phyloP scores from a whole-genome alignment of 1,140 invertebrate species.

The Sipha flava region DNA sequence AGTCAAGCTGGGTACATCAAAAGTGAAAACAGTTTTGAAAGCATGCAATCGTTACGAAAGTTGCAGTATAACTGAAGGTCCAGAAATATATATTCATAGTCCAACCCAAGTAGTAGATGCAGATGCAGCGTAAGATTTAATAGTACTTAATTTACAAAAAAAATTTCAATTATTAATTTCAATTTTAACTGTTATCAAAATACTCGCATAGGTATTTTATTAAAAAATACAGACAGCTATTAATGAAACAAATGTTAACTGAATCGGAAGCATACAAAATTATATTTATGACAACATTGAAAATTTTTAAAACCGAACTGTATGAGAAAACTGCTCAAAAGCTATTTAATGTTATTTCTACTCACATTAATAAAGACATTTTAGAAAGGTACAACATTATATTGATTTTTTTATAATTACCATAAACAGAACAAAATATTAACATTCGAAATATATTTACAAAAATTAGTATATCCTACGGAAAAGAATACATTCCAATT shows the following conservation, averaged over 20 bases:
- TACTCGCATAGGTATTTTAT: not conserved
- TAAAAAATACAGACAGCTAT: constrained; percentile 1
- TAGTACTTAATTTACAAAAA: too few species aligned
- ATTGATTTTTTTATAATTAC: too few species aligned
- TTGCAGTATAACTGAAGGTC: constrained; percentile 10
- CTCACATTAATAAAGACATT: not conserved
- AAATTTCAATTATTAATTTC: too few species aligned
- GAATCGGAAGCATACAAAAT: constrained; percentile 7
- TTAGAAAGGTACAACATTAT: not conserved
- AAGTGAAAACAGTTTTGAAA: constrained; percentile 3
- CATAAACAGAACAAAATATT: not conserved
- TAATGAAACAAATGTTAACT: not conserved
- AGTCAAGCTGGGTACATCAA: not conserved
- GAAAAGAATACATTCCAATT: constrained; percentile 6
- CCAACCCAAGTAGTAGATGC: not conserved
- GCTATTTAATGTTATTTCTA: not conserved
- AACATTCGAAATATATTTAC: not conserved
- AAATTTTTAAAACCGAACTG: not conserved
- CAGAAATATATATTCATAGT: not conserved
- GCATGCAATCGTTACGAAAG: constrained; percentile 8
- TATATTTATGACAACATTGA: not conserved
- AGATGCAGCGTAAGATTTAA: not conserved
- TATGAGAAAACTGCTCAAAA: not conserved
- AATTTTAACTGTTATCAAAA: too few species aligned
- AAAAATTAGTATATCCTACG: not conserved